A percentile compares a stretch with the other conserved stretches of the same genome.
Conservation (phyloP, 2,888 invertebrate species). For the Andricus quercusramuli region DNA sequence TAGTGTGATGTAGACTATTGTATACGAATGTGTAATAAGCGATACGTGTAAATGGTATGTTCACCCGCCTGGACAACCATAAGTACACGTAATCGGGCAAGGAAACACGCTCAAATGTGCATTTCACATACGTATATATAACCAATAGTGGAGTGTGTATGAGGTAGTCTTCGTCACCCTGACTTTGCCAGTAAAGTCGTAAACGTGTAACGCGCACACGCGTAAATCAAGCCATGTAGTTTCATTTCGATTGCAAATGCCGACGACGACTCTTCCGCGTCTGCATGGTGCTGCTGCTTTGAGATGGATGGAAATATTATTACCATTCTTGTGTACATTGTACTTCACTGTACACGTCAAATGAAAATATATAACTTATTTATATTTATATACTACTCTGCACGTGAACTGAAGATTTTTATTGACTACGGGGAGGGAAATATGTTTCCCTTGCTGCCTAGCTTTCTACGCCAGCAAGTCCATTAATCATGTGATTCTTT, state of each 20-base stretch:
- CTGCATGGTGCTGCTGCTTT: background rate
- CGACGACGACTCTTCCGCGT: constrained; percentile 31
- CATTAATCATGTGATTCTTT: too few relatives aligned
- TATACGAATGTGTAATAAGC: background rate
- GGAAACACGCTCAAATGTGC: background rate
- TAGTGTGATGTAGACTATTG: background rate
- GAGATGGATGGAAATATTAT: constrained; percentile 35
- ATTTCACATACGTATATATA: background rate
- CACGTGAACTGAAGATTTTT: background rate
- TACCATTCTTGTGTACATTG: constrained; percentile 27
- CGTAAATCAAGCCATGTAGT: constrained; percentile 29
- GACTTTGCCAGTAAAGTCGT: constrained; percentile 51
- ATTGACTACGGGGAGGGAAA: background rate
- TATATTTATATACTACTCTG: background rate
- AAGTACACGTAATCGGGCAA: constrained; percentile 7
- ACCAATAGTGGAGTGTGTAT: background rate
- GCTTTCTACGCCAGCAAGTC: too few relatives aligned
- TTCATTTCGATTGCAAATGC: constrained; percentile 40
- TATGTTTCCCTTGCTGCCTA: too few relatives aligned
- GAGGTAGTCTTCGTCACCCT: constrained; percentile 56
- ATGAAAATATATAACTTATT: constrained; percentile 20
- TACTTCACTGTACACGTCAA: constrained; percentile 6
- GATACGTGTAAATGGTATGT: background rate
- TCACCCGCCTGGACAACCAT: background rate
- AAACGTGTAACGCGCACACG: constrained; percentile 22